Percentiles rank a stretch among this genome's conserved stretches.
Evolutionary conservation across 2,113 vertebrate genomes (phyloP).

Genomic region (Sapayoa aenigma): DNA sequence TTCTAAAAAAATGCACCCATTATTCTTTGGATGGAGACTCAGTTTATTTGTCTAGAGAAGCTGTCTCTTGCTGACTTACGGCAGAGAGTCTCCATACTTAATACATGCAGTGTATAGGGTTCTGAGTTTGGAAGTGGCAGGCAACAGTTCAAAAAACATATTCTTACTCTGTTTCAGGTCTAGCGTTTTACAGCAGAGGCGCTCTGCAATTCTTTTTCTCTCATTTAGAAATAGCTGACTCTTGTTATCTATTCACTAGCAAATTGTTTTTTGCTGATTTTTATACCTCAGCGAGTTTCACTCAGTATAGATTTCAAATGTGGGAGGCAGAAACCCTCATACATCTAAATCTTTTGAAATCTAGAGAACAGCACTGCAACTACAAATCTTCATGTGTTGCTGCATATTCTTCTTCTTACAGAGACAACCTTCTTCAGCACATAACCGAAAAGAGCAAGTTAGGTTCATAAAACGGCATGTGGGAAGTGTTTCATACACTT

Average conservation of each 20-base stretch:
- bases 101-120: not conserved
- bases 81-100: not conserved
- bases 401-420: not conserved
- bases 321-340: not conserved
- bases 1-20: not conserved
- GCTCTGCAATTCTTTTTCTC: not conserved
- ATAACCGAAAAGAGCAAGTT: not conserved
- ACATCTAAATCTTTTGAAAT: not conserved
- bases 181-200: not conserved
- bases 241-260: not conserved
- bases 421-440: not conserved
- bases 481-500: not conserved
- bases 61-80: not conserved
- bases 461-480: not conserved
- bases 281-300: not conserved
- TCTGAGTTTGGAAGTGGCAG: not conserved
- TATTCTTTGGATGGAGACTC: not conserved
- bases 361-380: not conserved
- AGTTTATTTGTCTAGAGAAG: not conserved
- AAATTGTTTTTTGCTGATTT: not conserved
- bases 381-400: not conserved
- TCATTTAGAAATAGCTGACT: not conserved
- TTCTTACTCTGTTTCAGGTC: not conserved
- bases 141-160: not conserved
- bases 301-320: not conserved